A percentile compares a stretch with the other conserved stretches of the same genome.
Conservation (phyloP, 2,113 vertebrate genomes). For the Oceanodroma tethys region DNA sequence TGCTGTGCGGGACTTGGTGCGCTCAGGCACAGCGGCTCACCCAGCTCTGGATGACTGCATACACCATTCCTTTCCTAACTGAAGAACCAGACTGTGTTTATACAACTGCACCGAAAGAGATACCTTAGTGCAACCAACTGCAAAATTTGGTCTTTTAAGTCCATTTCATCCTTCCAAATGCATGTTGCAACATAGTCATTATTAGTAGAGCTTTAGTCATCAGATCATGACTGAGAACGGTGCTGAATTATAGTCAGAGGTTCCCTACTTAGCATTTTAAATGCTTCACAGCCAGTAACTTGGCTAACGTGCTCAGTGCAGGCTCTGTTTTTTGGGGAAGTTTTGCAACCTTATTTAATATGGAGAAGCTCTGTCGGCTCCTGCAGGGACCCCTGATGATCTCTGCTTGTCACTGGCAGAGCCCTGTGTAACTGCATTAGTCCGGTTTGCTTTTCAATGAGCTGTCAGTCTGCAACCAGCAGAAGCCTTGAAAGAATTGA, state of each 20-base stretch:
- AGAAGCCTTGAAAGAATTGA: neutral
- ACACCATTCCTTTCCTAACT: neutral
- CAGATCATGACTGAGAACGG: neutral
- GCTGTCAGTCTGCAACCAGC: neutral
- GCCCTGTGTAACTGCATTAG: neutral
- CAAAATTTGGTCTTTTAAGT: neutral
- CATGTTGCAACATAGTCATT: neutral
- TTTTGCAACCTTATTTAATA: neutral
- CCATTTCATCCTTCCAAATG: neutral
- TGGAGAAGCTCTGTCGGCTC: neutral
- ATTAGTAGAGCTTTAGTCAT: neutral
- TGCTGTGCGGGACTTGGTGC: neutral
- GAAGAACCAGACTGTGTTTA: neutral
- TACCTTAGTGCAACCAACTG: neutral
- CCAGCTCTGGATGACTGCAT: neutral
- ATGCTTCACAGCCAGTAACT: neutral
- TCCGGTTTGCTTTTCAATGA: neutral
- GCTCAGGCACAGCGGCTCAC: neutral
- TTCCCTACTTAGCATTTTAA: neutral
- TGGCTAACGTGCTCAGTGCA: neutral
- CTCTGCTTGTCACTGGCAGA: neutral
- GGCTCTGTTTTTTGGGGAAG: neutral
- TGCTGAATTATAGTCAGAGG: neutral
- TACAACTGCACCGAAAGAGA: neutral
- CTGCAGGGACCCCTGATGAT: neutral